phyloP scores from a whole-genome alignment of 2,888 invertebrate species.

The Leucophenga maculata region DNA sequence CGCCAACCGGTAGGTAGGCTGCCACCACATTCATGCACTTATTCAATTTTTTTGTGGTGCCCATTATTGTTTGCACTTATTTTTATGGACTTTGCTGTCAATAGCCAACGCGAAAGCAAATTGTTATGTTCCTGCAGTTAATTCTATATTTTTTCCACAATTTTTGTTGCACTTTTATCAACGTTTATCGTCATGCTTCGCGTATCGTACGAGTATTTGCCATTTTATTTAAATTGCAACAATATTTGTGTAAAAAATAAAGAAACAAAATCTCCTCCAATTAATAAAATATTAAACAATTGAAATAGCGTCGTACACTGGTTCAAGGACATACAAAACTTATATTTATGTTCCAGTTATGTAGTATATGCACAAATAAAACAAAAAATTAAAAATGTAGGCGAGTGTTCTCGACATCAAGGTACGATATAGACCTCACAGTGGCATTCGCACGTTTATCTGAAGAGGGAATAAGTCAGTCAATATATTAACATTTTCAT shows the following conservation, averaged over 20 bases:
- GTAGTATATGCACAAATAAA: too few species aligned
- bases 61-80: slow-evolving; percentile 38
- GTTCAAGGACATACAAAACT: too few species aligned
- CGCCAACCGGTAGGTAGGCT: too few species aligned
- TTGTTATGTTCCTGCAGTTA: slow-evolving; percentile 50
- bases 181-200: slow-evolving; percentile 8
- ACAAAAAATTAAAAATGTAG: too few species aligned
- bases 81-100: slow-evolving; percentile 54
- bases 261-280: background rate
- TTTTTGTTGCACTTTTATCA: slow-evolving; percentile 12
- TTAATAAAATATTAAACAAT: slow-evolving; percentile 24
- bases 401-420: too few species aligned
- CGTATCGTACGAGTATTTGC: background rate
- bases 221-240: slow-evolving; percentile 18
- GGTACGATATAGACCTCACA: too few species aligned
- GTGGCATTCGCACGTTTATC: too few species aligned
- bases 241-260: slow-evolving; percentile 10
- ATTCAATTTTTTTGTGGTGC: slow-evolving; percentile 13
- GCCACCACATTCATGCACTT: too few species aligned
- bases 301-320: background rate
- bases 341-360: too few species aligned
- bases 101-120: slow-evolving; percentile 59
- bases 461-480: too few species aligned
- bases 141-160: background rate
- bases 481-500: too few species aligned